Evolutionary conservation across 2,888 invertebrate genomes (phyloP).

Genomic region (Helobdella robusta): DNA sequence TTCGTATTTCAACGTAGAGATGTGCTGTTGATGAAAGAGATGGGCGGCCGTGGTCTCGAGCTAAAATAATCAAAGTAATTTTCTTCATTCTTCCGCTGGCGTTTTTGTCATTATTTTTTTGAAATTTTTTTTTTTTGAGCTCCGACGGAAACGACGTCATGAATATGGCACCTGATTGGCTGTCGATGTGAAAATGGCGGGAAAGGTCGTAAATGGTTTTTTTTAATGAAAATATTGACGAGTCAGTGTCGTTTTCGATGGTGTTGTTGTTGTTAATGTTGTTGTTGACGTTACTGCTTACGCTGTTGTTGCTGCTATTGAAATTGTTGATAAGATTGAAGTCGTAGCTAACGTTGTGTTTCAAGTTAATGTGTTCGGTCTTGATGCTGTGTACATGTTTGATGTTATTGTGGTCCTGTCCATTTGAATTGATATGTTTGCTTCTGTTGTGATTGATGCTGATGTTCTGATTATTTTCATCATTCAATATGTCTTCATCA

Average conservation of each 20-base stretch:
- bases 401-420: no score
- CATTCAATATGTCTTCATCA: no score
- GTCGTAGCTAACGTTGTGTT: no score
- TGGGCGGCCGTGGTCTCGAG: slow-evolving; percentile 14
- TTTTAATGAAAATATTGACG: not conserved
- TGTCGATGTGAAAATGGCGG: slow-evolving; percentile 14
- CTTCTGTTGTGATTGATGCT: no score
- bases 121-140: not conserved
- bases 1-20: slow-evolving; percentile 2
- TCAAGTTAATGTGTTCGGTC: no score
- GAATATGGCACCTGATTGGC: slow-evolving; percentile 15
- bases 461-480: no score
- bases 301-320: not conserved
- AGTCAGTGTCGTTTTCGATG: not conserved
- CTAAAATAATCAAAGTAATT: slow-evolving; percentile 12
- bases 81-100: not conserved
- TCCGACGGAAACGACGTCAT: not conserved
- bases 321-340: not conserved
- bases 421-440: no score
- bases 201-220: slow-evolving; percentile 4
- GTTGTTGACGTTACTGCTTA: not conserved
- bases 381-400: no score
- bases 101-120: not conserved
- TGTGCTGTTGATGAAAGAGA: slow-evolving; percentile 15
- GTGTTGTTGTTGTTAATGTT: not conserved